Percentiles rank a stretch among this genome's conserved stretches.
Evolutionary conservation across 2,888 invertebrate genomes (phyloP).

Genomic region (Caenorhabditis angaria): DNA sequence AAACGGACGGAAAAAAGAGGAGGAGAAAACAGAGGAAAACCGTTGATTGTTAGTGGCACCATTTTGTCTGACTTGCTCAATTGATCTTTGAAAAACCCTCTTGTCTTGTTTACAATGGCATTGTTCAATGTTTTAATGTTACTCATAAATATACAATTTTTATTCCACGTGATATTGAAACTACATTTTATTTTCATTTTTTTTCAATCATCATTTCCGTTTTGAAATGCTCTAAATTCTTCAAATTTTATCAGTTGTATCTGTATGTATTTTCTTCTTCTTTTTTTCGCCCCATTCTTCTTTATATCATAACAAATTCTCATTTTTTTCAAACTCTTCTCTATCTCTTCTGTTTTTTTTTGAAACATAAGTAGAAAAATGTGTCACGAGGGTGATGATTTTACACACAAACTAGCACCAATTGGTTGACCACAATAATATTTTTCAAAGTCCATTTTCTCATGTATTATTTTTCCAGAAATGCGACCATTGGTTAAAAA

Average conservation of each 20-base stretch:
- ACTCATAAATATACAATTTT: too few species aligned
- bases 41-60: constrained; percentile 24
- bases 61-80: constrained; percentile 28
- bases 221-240: not conserved
- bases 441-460: too few species aligned
- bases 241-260: not conserved
- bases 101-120: constrained; percentile 31
- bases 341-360: constrained; percentile 22
- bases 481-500: constrained; percentile 42
- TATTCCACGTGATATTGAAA: too few species aligned
- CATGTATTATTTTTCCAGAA: not conserved
- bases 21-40: not conserved
- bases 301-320: not conserved
- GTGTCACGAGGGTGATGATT: constrained; percentile 3
- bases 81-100: constrained; percentile 3
- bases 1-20: not conserved
- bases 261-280: too few species aligned
- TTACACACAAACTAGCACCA: constrained; percentile 12
- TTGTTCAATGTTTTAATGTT: too few species aligned
- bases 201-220: not conserved
- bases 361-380: not conserved
- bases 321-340: constrained; percentile 3
- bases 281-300: not conserved
- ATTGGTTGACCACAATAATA: constrained; percentile 8
- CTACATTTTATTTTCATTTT: too few species aligned